Conservation (phyloP, 2,888 invertebrate species). For the Drosophila multiciliata region DNA sequence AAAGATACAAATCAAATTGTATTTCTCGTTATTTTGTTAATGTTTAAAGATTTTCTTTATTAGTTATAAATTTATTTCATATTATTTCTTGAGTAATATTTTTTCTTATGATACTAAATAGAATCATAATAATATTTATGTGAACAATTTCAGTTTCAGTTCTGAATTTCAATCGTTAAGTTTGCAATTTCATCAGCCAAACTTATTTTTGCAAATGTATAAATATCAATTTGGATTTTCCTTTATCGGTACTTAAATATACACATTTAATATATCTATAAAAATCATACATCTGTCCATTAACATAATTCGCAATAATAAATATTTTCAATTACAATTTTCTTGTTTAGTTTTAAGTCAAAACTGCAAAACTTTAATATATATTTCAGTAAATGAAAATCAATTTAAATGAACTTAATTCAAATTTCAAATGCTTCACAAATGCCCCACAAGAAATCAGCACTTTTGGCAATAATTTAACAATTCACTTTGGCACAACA, state of each 20-base stretch:
- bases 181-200: too few relatives aligned
- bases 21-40: neutral
- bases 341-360: neutral
- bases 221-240: neutral
- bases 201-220: neutral
- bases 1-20: neutral
- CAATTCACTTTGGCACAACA: conserved; percentile 13
- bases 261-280: neutral
- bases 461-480: conserved; percentile 2
- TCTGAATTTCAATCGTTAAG: neutral
- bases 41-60: neutral
- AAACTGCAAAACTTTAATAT: neutral
- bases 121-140: neutral
- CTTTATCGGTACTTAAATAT: neutral
- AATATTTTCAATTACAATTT: neutral
- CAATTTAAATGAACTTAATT: conserved; percentile 6
- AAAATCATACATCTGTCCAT: neutral
- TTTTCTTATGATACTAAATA: neutral
- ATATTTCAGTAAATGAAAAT: conserved; percentile 3
- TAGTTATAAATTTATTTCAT: neutral
- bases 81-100: neutral
- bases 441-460: neutral
- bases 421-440: conserved; percentile 28
- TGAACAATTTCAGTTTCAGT: neutral
- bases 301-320: neutral